Conservation (phyloP, 2,888 invertebrate species). For the Tridacna gigas region DNA sequence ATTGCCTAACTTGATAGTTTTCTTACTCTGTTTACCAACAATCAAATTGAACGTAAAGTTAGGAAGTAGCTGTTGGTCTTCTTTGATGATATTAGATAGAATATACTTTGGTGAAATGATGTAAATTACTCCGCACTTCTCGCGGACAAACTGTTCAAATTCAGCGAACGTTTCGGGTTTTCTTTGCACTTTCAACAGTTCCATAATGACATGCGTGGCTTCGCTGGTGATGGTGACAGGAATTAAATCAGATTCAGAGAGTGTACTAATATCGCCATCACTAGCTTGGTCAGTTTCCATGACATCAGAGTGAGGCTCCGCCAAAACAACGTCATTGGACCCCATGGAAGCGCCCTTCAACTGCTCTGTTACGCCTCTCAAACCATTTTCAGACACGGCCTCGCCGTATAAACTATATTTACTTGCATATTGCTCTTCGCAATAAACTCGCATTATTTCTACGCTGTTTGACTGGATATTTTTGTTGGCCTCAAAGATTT, state of each 20-base stretch:
- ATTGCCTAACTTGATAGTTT: slow-evolving; percentile 6
- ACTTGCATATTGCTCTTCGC: slow-evolving; percentile 23
- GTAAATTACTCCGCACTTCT: slow-evolving; percentile 35
- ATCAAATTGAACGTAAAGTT: slow-evolving; percentile 5
- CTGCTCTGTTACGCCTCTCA: neutral
- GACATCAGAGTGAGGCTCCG: neutral
- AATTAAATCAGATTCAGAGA: neutral
- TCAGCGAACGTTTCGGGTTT: slow-evolving; percentile 23
- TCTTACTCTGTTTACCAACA: neutral
- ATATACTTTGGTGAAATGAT: slow-evolving; percentile 43
- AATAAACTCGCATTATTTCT: slow-evolving; percentile 24
- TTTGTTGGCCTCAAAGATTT: slow-evolving; percentile 34
- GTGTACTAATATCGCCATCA: neutral
- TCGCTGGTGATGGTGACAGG: slow-evolving; percentile 31
- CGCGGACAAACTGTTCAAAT: slow-evolving; percentile 14
- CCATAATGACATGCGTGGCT: slow-evolving; percentile 28
- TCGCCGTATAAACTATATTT: slow-evolving; percentile 27
- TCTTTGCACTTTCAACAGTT: neutral
- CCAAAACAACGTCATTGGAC: neutral
- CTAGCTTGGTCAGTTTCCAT: neutral
- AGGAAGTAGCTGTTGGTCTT: neutral
- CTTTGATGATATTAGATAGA: slow-evolving; percentile 10
- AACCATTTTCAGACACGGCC: neutral
- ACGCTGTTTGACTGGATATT: slow-evolving; percentile 14
- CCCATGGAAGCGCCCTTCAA: neutral